Evolutionary conservation across 1,140 invertebrate species (phyloP), one percentile per base, ranked within the genome.

Genomic region (Drosophila ercepeae): DNA sequence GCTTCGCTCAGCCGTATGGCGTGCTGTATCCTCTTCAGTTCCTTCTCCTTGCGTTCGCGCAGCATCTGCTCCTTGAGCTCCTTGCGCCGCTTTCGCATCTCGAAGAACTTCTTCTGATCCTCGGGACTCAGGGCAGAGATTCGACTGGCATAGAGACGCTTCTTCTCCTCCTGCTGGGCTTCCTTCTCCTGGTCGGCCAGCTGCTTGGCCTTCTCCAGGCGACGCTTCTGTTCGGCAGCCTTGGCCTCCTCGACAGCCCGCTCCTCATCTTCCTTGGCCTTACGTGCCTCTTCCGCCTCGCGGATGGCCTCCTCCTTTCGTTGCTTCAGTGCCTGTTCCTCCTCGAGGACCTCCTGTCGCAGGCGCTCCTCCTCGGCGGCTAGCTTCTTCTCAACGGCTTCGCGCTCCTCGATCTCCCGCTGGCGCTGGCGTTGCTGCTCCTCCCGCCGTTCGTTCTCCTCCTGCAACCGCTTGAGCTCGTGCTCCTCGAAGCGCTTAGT

Each of bases 81-180:
- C 53, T 91, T 91, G 57, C 90, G 89, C 41, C 74, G 51, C 64
- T 88, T 90, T 36, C 90, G 90, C 74, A 83, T 81, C 36, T 91
- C 83, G 36, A 78, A 69, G 67, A 91, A 91, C 60, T 72, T 68
- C 41, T 51, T 39, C 42, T 79, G 89, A 27, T 77, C 81, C 65
- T 90, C 90, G 42, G 81, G 81, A 65, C 54, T 75, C 13, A 91
- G 59, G 0, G 51, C 44, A 1, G 77, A 50, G 11, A 90, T 63
- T 13, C 90, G 83, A 7, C 48, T 51, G 7, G 64, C 55, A 44
- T 89, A 90, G 2, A 76, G 57, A 21, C 61, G 70, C 21, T 59
- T 58, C 51, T 89, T 88, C 46, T 75, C 75, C 32, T 72, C 60
- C 13, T 76, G n/a, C 13, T 50, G 42, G 44, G 50, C 29, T 4